Evolutionary conservation across 1,140 invertebrate species (phyloP).

Genomic region (Trichoplusia ni): DNA sequence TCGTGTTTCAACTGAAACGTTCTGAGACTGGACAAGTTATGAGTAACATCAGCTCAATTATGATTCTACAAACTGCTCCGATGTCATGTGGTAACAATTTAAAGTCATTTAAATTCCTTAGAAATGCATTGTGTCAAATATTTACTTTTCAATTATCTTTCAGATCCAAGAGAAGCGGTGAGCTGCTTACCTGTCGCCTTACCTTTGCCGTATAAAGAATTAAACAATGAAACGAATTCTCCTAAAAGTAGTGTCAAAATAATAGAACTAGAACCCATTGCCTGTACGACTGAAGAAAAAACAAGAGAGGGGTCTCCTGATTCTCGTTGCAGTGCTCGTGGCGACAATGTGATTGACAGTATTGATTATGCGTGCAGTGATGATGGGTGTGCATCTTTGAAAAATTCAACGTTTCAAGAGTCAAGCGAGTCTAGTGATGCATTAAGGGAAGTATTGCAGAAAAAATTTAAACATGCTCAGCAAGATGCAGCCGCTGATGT

Average conservation of each 20-base stretch:
- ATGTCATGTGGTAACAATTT: conserved; percentile 22
- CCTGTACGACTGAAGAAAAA: background rate
- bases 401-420: background rate
- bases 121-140: background rate
- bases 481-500: conserved; percentile 28
- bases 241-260: conserved; percentile 13
- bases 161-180: background rate
- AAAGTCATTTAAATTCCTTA: background rate
- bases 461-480: background rate
- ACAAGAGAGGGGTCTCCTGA: background rate
- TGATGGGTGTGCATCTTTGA: conserved; percentile 11
- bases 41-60: conserved; percentile 58
- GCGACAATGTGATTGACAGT: background rate
- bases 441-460: conserved; percentile 15
- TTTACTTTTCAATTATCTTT: conserved; percentile 5
- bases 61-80: conserved; percentile 49
- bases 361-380: conserved; percentile 26
- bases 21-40: conserved; percentile 51
- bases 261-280: conserved; percentile 32
- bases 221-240: background rate
- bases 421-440: conserved; percentile 27
- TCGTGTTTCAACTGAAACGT: conserved; percentile 54
- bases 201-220: conserved; percentile 12
- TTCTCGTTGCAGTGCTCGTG: background rate
- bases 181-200: background rate